A percentile compares a stretch with the other conserved stretches of the same genome.
Conservation (phyloP, 2,113 vertebrate species). For the Hoplias malabaricus region DNA sequence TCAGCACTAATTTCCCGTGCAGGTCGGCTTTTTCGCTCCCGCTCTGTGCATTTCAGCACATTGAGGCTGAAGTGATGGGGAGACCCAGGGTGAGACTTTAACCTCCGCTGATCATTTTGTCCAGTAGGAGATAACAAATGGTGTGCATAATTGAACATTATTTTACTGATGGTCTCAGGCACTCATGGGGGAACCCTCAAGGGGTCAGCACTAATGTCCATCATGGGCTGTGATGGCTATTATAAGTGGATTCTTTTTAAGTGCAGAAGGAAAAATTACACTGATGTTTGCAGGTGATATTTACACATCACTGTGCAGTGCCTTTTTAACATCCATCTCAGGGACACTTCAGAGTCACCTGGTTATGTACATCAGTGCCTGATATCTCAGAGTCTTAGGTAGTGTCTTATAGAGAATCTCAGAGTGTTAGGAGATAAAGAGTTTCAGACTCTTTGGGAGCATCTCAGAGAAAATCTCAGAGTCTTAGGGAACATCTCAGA, state of each 20-base stretch:
- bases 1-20: conserved; percentile 84
- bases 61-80: conserved; percentile 93
- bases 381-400: too few species aligned
- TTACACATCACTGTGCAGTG: neutral
- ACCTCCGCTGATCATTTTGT: conserved; percentile 83
- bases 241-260: conserved; percentile 68
- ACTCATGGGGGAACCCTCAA: conserved; percentile 56
- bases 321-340: neutral
- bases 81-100: conserved; percentile 80
- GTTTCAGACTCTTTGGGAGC: too few species aligned
- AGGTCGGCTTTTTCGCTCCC: conserved; percentile 83
- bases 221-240: conserved; percentile 59
- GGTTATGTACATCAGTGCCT: too few species aligned
- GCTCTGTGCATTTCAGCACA: conserved; percentile 90
- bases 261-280: conserved; percentile 55
- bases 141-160: conserved; percentile 85
- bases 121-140: conserved; percentile 84
- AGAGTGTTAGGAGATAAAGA: too few species aligned
- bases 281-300: neutral
- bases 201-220: conserved; percentile 68
- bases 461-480: too few species aligned
- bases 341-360: too few species aligned
- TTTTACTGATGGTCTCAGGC: conserved; percentile 77
- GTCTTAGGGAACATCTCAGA: too few species aligned
- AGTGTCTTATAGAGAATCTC: too few species aligned